Evolutionary conservation across 2,888 invertebrate species (phyloP).

Genomic region (Loripinus fragilis): DNA sequence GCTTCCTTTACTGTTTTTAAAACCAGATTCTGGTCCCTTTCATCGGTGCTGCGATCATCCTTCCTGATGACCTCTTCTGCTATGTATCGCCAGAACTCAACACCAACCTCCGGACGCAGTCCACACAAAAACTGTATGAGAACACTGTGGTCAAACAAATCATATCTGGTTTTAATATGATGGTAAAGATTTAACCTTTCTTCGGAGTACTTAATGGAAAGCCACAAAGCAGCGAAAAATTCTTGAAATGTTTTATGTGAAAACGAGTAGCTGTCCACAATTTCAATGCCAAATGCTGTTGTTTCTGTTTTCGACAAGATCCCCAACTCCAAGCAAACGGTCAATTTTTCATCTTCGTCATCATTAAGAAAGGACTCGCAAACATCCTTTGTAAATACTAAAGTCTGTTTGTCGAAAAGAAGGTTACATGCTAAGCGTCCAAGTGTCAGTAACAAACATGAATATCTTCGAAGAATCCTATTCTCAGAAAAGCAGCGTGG

Average conservation of each 20-base stretch:
- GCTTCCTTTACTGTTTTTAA: too few species aligned
- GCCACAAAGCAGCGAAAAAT: conserved; percentile 1
- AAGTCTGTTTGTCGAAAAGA: background rate
- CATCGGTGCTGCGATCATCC: too few species aligned
- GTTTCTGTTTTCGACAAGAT: background rate
- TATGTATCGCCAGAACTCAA: too few species aligned
- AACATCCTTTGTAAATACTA: background rate
- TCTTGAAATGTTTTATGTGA: conserved; percentile 7
- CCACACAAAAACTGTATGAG: background rate
- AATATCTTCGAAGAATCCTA: background rate
- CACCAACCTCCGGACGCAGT: background rate
- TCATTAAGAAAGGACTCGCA: background rate
- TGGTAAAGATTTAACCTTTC: background rate
- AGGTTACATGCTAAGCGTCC: conserved; percentile 1
- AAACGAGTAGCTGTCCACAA: background rate
- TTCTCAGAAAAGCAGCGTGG: background rate
- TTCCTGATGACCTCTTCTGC: too few species aligned
- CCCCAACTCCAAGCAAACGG: background rate
- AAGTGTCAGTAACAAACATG: background rate
- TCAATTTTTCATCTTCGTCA: background rate
- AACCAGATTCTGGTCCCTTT: too few species aligned
- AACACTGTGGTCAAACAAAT: background rate
- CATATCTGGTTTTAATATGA: background rate
- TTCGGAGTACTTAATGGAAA: background rate
- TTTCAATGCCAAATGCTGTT: background rate